These are phyloP conservation scores for Rhamphomyia laevipes DNA, from an alignment of 2,888 invertebrate genomes.

Conservation along the genomic window DNA sequence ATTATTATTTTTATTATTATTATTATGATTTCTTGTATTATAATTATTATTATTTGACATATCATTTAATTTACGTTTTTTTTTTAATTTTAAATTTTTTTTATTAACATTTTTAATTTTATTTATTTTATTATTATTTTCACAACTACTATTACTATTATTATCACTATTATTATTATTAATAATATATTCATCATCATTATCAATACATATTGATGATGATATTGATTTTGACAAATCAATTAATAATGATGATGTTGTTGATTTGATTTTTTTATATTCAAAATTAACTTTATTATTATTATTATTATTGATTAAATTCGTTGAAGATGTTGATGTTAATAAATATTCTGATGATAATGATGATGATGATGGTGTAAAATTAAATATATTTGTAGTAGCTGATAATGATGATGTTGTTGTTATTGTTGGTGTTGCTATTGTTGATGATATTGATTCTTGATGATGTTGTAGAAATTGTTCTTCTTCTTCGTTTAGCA, in stretches of 20 bases:
- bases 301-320: background rate
- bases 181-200: no score
- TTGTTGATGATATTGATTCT: no score
- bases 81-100: background rate
- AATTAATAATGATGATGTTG: no score
- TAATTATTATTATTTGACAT: background rate
- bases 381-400: background rate
- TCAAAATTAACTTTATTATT: background rate
- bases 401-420: constrained; percentile 1
- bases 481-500: no score
- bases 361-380: no score
- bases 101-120: background rate
- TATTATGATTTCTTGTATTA: background rate
- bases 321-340: background rate
- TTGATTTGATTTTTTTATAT: background rate
- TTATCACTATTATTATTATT: background rate
- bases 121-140: background rate
- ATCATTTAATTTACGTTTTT: background rate
- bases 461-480: no score
- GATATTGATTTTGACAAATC: background rate
- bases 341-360: background rate
- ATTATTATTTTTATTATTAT: constrained; percentile 1
- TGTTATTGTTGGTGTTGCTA: background rate
- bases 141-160: background rate
- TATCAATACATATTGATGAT: no score